phyloP scores from a whole-genome alignment of 1,140 invertebrate species.

The Gryllus bimaculatus region DNA sequence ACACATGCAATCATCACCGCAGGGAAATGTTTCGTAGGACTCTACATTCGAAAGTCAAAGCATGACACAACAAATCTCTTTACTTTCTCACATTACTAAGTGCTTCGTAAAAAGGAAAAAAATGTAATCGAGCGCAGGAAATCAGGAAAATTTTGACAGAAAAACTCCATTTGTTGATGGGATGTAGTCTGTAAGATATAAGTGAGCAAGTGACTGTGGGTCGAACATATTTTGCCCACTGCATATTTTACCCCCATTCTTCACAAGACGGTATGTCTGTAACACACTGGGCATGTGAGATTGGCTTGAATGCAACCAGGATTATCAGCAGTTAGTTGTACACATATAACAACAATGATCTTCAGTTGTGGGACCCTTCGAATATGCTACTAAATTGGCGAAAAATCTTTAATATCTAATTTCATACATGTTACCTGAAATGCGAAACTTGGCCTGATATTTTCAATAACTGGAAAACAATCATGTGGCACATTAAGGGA shows the following conservation, averaged over 20 bases:
- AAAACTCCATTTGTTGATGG: background rate
- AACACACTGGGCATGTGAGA: background rate
- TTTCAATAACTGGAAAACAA: background rate
- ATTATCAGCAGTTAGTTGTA: background rate
- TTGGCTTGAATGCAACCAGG: background rate
- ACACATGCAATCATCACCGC: background rate
- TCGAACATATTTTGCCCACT: background rate
- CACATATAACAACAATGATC: background rate
- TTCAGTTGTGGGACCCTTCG: background rate
- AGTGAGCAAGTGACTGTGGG: background rate
- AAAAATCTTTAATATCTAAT: background rate
- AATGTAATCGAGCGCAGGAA: too few species aligned
- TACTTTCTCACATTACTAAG: too few species aligned
- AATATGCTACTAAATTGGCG: background rate
- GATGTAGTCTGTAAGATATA: background rate
- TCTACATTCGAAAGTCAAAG: background rate
- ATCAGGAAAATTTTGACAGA: too few species aligned
- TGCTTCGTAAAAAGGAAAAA: too few species aligned
- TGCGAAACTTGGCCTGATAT: background rate
- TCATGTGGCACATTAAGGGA: background rate
- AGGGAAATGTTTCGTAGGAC: background rate
- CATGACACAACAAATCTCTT: background rate
- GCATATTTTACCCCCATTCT: background rate
- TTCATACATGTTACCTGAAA: background rate
- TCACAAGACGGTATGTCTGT: background rate